Base-by-base conservation (phyloP, 2,113 vertebrate species). In the Hemibagrus wyckioides region DNA sequence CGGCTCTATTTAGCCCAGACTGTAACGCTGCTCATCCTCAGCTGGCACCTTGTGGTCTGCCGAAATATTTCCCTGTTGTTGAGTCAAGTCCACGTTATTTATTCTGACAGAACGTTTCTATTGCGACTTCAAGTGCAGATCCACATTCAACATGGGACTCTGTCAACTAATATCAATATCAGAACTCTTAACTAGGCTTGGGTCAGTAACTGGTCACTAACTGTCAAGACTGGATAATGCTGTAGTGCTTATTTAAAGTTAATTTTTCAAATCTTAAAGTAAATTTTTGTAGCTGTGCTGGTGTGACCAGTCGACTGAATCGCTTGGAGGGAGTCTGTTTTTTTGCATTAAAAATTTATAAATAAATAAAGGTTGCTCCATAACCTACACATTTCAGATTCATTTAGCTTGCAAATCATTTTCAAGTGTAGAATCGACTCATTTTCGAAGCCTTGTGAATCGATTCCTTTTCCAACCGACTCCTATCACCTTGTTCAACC, bases 1-100 rank as follows among this genome's bases (percentile, higher is more conserved):
- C 61, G 86, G 83, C 84, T 94, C 91, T 90, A 94, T 94, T 94
- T 95, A 94, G 94, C 92, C 88, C 80, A 23, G 9, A 57, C 82
- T 92, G 89, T 91, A 89, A 87, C 90, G 41, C 48, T 87, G 90
- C 85, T 89, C 89, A 84, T 90, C 88, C 88, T 84, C 67, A 50
- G 80, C 82, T 75, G n/a, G 6, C 75, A 39, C 56, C 13, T 6
- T 25, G 36, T 30, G 23, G 54, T 56, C 59, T 77, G 41, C 30
- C 59, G 71, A 36, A 80, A 65, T 67, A n/a, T 39, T 39, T 86
- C 54, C 54, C 36, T 80, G 79, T 39, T 59, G 79, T 81, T 7
- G 15, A 39, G 79, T 81, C 54, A 25, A 57, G 11, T 80, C 4
- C 0, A 59, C 10, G 36, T 13, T 59, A 81, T 41, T 59, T 41